Evolutionary conservation across 2,888 invertebrate species (phyloP).

Genomic region (Cosmorhoe ocellata): DNA sequence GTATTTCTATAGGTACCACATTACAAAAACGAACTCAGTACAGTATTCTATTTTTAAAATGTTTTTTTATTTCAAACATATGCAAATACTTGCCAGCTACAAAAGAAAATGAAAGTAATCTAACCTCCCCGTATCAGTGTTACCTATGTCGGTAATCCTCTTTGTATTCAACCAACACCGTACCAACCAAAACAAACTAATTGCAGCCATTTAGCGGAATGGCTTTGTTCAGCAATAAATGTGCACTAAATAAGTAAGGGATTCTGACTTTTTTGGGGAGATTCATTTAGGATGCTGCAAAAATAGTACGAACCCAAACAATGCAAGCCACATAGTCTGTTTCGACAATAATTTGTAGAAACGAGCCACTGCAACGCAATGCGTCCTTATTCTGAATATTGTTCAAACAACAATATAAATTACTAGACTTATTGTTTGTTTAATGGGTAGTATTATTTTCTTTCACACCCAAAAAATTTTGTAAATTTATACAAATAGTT

Average conservation of each 20-base stretch:
- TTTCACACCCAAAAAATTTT: no score
- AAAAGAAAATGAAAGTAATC: background rate
- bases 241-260: conserved; percentile 39
- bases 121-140: no score
- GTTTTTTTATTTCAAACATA: no score
- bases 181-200: conserved; percentile 11
- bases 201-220: conserved; percentile 26
- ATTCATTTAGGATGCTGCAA: conserved; percentile 44
- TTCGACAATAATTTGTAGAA: conserved; percentile 52
- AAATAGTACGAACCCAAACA: conserved; percentile 47
- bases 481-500: no score
- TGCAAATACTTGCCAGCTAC: no score
- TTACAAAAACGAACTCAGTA: no score
- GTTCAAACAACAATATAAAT: background rate
- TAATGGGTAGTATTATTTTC: no score
- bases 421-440: no score
- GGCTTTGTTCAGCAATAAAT: conserved; percentile 27
- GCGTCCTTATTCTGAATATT: conserved; percentile 40
- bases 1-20: no score
- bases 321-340: conserved; percentile 40
- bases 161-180: conserved; percentile 7
- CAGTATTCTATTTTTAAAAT: no score
- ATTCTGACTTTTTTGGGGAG: conserved; percentile 39
- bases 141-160: background rate
- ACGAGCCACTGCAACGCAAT: conserved; percentile 38